A percentile compares a stretch with the other conserved stretches of the same genome.
These are phyloP conservation scores for Nyctereutes procyonoides DNA, from an alignment of 2,113 vertebrate species.

Conservation along the genomic window DNA sequence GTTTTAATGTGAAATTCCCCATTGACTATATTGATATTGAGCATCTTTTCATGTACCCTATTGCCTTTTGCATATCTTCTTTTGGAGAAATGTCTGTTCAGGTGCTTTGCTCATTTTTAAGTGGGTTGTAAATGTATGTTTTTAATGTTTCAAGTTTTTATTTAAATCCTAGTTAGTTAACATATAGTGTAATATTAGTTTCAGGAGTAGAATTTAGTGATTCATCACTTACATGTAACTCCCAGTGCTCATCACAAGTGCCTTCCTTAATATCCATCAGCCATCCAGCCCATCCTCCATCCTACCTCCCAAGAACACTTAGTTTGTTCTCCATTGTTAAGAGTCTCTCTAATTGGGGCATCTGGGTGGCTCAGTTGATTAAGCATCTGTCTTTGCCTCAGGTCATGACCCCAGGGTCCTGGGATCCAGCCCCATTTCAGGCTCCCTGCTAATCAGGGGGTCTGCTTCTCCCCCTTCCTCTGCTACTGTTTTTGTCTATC, in stretches of 20 bases:
- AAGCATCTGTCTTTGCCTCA: not conserved
- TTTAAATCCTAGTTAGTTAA: not conserved
- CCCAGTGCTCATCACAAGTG: not conserved
- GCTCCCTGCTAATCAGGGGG: not conserved
- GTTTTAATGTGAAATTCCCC: not conserved
- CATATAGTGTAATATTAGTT: not conserved
- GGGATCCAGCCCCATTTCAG: not conserved
- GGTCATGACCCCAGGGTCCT: not conserved
- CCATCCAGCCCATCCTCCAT: not conserved
- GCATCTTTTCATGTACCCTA: not conserved
- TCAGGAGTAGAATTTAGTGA: not conserved
- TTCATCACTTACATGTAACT: not conserved
- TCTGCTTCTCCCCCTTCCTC: not conserved
- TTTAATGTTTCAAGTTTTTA: not conserved
- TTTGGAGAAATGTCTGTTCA: not conserved
- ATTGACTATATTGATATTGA: not conserved
- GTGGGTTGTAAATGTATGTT: not conserved
- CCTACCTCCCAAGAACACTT: too few relatives aligned
- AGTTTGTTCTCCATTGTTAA: too few relatives aligned
- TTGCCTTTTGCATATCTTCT: not conserved
- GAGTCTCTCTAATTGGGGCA: too few relatives aligned
- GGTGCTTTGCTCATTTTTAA: not conserved
- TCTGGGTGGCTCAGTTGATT: not conserved
- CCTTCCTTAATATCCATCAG: not conserved
- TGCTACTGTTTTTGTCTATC: not conserved